Evolutionary conservation across 2,888 invertebrate species (phyloP).

Genomic region (Gibbula magus): DNA sequence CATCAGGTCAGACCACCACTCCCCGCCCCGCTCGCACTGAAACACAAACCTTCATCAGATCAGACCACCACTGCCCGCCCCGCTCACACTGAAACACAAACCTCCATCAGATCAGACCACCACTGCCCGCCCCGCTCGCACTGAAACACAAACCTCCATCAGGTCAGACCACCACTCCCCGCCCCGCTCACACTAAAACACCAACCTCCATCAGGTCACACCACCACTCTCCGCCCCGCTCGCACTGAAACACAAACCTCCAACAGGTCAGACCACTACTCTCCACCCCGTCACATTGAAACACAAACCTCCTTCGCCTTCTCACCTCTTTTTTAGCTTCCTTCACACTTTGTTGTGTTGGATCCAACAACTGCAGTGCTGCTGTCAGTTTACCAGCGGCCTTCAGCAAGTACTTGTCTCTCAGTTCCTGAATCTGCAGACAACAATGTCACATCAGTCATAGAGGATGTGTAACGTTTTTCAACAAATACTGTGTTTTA

Average conservation of each 20-base stretch:
- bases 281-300: neutral
- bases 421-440: constrained; percentile 76
- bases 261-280: neutral
- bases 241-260: neutral
- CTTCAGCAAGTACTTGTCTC: constrained; percentile 79
- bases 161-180: neutral
- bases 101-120: no score
- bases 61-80: no score
- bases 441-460: neutral
- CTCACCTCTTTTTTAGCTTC: constrained; percentile 57
- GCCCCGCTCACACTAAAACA: neutral
- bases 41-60: no score
- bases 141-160: no score
- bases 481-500: no score
- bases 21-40: constrained; percentile 36
- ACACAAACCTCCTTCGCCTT: neutral
- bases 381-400: constrained; percentile 55
- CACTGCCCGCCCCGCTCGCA: no score
- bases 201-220: neutral
- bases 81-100: no score
- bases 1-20: constrained; percentile 69
- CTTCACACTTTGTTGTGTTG: constrained; percentile 45
- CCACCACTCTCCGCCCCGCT: neutral
- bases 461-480: no score
- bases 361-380: constrained; percentile 52